Evolutionary conservation across 2,888 invertebrate genomes (phyloP).

Genomic region (Anticlea derivata): DNA sequence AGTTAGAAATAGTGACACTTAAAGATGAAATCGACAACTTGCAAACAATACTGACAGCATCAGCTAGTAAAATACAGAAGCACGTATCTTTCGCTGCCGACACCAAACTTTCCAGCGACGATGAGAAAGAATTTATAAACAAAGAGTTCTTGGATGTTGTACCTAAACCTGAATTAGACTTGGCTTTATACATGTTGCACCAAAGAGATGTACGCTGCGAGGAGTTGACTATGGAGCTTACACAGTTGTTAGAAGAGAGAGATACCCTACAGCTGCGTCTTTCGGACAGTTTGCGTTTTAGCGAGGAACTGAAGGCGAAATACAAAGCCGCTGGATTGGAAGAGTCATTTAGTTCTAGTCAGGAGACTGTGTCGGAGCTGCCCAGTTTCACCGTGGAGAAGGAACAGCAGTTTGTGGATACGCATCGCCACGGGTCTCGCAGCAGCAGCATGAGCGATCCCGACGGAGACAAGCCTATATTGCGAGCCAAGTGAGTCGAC

Average conservation of each 20-base stretch:
- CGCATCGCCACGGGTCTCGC: constrained; percentile 67
- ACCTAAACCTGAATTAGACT: constrained; percentile 88
- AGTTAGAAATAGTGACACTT: constrained; percentile 88
- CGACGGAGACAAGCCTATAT: constrained; percentile 70
- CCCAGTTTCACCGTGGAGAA: constrained; percentile 59
- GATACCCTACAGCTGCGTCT: constrained; percentile 92
- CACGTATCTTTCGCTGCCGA: constrained; percentile 76
- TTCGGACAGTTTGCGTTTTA: constrained; percentile 90
- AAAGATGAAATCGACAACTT: constrained; percentile 85
- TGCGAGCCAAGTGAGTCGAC: constrained; percentile 75
- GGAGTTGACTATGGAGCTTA: constrained; percentile 92
- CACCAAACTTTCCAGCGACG: constrained; percentile 62
- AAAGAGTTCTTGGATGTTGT: constrained; percentile 68
- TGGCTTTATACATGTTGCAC: constrained; percentile 93
- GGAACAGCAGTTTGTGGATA: constrained; percentile 63
- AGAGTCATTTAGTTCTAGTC: constrained; percentile 51
- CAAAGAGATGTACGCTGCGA: constrained; percentile 94
- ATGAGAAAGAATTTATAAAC: constrained; percentile 41
- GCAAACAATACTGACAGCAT: constrained; percentile 55
- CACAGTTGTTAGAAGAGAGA: constrained; percentile 92
- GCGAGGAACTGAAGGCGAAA: constrained; percentile 81
- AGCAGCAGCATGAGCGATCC: constrained; percentile 72
- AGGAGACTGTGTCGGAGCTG: constrained; percentile 57
- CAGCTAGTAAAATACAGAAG: constrained; percentile 68
- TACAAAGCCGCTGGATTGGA: constrained; percentile 56